Conservation (phyloP, 2,888 invertebrate genomes). For the Apamea monoglypha region DNA sequence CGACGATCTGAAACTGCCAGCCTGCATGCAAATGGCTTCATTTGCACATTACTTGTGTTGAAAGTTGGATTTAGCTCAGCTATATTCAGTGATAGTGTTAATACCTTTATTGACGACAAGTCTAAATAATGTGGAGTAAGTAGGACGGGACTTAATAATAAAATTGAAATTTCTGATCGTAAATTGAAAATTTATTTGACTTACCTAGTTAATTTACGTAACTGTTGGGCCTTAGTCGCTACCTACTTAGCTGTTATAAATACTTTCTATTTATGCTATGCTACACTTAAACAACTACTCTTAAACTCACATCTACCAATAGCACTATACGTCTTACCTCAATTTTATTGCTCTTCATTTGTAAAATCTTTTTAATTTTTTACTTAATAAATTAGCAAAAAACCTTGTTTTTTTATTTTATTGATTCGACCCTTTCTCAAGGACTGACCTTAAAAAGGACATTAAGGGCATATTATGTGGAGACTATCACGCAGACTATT, state of each 20-base stretch:
- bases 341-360: neutral
- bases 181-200: conserved; percentile 24
- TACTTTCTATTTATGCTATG: neutral
- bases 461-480: neutral
- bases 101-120: neutral
- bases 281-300: neutral
- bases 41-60: conserved; percentile 9
- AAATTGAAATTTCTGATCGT: conserved; percentile 8
- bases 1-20: conserved; percentile 22
- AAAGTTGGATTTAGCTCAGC: neutral
- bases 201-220: neutral
- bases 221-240: neutral
- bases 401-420: neutral
- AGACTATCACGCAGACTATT: neutral
- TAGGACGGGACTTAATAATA: neutral
- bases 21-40: conserved; percentile 41
- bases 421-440: neutral
- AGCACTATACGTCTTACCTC: neutral
- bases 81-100: neutral
- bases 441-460: neutral
- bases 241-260: conserved; percentile 6
- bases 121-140: conserved; percentile 1
- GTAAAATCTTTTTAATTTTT: neutral
- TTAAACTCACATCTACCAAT: no score
- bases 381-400: neutral